These are phyloP conservation scores for Sisor rabdophorus DNA, from an alignment of 2,113 vertebrate species.

Conservation along the genomic window DNA sequence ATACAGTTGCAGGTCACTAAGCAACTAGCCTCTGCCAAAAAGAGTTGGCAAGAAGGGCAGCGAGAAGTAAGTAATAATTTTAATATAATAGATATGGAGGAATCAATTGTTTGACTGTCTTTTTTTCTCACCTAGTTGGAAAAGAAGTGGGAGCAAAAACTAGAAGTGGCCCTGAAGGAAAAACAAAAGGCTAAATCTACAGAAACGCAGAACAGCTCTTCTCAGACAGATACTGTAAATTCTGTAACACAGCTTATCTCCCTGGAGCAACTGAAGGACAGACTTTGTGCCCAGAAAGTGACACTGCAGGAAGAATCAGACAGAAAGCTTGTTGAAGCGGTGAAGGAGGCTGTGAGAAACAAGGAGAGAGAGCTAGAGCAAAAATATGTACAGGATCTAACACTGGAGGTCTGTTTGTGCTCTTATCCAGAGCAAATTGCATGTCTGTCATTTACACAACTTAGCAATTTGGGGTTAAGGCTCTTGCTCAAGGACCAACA, in stretches of 20 bases:
- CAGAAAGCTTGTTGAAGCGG: constrained; percentile 57
- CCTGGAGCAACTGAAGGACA: constrained; percentile 57
- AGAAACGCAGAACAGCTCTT: constrained; percentile 60
- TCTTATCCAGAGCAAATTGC: too few relatives aligned
- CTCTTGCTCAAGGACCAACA: too few relatives aligned
- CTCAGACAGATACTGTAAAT: constrained; percentile 69
- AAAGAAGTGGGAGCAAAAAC: constrained; percentile 70
- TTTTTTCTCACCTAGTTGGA: constrained; percentile 44
- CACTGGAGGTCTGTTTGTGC: constrained; percentile 72
- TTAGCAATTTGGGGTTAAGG: too few relatives aligned
- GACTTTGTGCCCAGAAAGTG: constrained; percentile 62
- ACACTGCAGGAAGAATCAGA: constrained; percentile 65
- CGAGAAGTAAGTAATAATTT: constrained; percentile 63
- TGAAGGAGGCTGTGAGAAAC: constrained; percentile 66
- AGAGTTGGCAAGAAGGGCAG: constrained; percentile 69
- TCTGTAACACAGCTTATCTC: background rate
- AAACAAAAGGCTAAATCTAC: constrained; percentile 47
- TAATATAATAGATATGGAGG: background rate
- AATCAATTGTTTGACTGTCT: background rate
- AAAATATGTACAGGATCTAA: constrained; percentile 72
- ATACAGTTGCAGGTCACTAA: constrained; percentile 63
- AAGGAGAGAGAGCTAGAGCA: constrained; percentile 68
- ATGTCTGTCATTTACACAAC: too few relatives aligned
- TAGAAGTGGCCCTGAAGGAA: constrained; percentile 64
- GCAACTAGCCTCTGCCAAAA: constrained; percentile 64